Percentiles rank a stretch among this genome's conserved stretches.
Conservation (phyloP, 2,113 vertebrate species). For the Anser brachyrhynchus region DNA sequence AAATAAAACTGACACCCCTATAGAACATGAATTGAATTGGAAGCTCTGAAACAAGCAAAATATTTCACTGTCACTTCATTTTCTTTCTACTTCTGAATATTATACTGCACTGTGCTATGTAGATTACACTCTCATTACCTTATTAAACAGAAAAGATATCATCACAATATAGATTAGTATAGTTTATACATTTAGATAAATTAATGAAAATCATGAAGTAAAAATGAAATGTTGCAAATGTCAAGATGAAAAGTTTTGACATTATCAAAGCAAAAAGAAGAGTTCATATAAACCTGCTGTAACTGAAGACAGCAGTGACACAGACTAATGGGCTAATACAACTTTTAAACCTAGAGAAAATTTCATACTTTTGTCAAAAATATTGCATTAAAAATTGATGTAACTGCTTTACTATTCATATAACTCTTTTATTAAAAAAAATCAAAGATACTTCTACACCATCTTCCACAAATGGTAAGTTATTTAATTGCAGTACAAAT, state of each 20-base stretch:
- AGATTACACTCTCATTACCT: background rate
- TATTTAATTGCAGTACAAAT: background rate
- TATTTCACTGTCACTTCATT: background rate
- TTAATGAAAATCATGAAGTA: background rate
- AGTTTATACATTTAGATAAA: background rate
- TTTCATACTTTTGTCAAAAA: background rate
- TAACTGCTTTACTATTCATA: background rate
- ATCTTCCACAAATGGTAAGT: background rate
- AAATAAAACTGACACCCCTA: background rate
- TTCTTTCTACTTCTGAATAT: background rate
- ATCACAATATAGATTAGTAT: background rate
- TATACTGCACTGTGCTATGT: too few relatives aligned
- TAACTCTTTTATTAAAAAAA: accelerated
- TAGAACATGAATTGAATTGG: background rate
- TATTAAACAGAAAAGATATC: background rate
- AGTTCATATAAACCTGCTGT: background rate
- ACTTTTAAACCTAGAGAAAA: background rate
- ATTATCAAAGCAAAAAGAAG: background rate
- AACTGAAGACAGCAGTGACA: background rate
- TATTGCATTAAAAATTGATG: background rate
- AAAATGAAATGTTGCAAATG: background rate
- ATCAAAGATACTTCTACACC: background rate
- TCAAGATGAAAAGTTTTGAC: background rate
- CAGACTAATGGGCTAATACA: background rate
- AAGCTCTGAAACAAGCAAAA: background rate